A percentile compares a stretch with the other conserved stretches of the same genome.
Conservation (phyloP, 2,113 vertebrate species). For the Shinisaurus crocodilurus region DNA sequence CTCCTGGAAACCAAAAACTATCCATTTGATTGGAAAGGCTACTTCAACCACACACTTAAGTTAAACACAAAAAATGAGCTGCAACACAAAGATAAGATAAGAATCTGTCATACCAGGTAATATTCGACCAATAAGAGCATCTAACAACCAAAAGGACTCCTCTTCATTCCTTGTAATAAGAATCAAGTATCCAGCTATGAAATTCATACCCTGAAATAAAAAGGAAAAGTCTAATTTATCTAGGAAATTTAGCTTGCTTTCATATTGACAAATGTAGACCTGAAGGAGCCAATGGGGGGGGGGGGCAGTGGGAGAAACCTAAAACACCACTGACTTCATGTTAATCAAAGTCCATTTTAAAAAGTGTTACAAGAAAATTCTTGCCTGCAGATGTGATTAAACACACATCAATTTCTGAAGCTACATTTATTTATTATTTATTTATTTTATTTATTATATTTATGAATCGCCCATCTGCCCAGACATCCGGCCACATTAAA, state of each 20-base stretch:
- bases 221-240: background rate
- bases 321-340: background rate
- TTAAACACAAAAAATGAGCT: background rate
- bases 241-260: constrained; percentile 18
- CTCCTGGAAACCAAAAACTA: constrained; percentile 2
- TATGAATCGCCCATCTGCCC: no score
- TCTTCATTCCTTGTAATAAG: constrained; percentile 94
- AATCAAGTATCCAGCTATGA: constrained; percentile 92
- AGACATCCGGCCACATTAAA: no score
- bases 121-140: constrained; percentile 90
- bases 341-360: background rate
- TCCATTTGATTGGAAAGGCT: background rate
- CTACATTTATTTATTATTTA: no score
- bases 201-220: constrained; percentile 94
- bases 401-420: background rate
- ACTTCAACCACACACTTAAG: constrained; percentile 12
- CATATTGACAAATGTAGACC: constrained; percentile 8
- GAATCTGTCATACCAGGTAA: constrained; percentile 86
- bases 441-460: no score
- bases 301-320: no score
- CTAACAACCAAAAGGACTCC: constrained; percentile 94
- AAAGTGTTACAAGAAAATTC: background rate
- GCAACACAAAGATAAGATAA: rapidly evolving
- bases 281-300: background rate
- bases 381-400: background rate